Evolutionary conservation across 2,797 vertebrate species (phyloP).

Genomic region (Hyperoplus lanceolatus): DNA sequence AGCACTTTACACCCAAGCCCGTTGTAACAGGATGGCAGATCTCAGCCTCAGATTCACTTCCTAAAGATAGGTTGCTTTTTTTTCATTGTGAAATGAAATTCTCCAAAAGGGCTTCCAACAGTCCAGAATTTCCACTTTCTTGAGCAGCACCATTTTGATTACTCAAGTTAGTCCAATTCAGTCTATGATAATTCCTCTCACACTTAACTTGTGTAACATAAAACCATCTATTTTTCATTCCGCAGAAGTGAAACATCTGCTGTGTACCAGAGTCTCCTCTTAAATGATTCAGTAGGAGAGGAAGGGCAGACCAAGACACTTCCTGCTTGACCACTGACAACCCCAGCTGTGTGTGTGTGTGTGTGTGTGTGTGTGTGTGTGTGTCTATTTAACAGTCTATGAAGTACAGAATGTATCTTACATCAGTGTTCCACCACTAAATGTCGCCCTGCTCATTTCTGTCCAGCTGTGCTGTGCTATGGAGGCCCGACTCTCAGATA

Average conservation of each 20-base stretch:
- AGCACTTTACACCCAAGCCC: constrained; percentile 22
- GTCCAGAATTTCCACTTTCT: background rate
- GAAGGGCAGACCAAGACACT: constrained; percentile 46
- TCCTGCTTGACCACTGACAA: constrained; percentile 49
- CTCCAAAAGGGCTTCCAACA: background rate
- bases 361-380: constrained; percentile 9
- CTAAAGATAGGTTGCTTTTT: background rate
- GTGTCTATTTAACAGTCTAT: background rate
- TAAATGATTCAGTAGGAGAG: constrained; percentile 72
- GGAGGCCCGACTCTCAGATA: constrained; percentile 20
- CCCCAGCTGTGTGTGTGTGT: constrained; percentile 3
- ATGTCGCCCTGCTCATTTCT: constrained; percentile 37
- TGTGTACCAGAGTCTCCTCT: constrained; percentile 44
- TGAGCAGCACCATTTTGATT: background rate
- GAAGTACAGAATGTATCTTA: constrained; percentile 19
- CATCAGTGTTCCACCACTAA: constrained; percentile 24
- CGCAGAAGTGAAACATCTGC: constrained; percentile 57
- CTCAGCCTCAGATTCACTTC: background rate
- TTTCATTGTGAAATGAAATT: background rate
- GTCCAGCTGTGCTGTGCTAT: constrained; percentile 27
- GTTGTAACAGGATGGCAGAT: constrained; percentile 1
- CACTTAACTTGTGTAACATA: constrained; percentile 38
- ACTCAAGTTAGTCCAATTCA: constrained; percentile 15
- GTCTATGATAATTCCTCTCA: constrained; percentile 13
- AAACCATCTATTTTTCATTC: constrained; percentile 69